Base-by-base conservation (phyloP, 1,140 invertebrate species). In the Caerostris extrusa region DNA sequence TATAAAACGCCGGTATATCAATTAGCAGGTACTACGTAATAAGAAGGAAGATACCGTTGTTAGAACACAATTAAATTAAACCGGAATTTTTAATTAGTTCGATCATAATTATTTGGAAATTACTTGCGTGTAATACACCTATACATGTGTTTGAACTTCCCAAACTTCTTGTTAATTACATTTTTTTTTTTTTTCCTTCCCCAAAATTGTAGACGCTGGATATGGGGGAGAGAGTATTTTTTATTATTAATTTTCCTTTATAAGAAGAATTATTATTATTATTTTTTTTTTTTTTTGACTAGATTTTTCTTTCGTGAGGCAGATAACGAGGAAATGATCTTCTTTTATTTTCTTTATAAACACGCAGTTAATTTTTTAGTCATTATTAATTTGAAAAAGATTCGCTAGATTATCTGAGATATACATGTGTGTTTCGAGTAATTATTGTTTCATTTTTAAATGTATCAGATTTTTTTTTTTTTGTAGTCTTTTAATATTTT, bases 21-120 rank as follows among this genome's bases (percentile, higher is more conserved):
- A 93, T 93, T 93, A 93, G 92, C 92, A 93, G 50, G 92, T 88
- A 93, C 56, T 77, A n/a, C n/a, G 61, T 93, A 89, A 93, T 93
- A 89, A 89, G 57, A 82, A 81, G 57, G 85, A 93, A 56, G 34
- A 81, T 55, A 93, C 17, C 92, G 81, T 93, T 93, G 92, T 93
- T 93, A 93, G 86, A 93, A 88, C 92, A 93, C 92, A 93, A 93
- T 93, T 93, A 93, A 93, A 93, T 93, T 93, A 93, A 93, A 93
- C 85, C 56, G 83, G 92, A 93, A 93, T 93, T 93, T 93, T 93
- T 93, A 93, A 93, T 93, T 93, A 93, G 92, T 93, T 93, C 92
- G 92, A 93, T 93, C 92, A 93, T 93, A 93, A 93, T 93, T 93
- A 93, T 93, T 93, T 88, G 92, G 92, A 91, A 91, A 91, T 91